Conservation (phyloP, 2,888 invertebrate genomes). For the Tenthredo mesomela region DNA sequence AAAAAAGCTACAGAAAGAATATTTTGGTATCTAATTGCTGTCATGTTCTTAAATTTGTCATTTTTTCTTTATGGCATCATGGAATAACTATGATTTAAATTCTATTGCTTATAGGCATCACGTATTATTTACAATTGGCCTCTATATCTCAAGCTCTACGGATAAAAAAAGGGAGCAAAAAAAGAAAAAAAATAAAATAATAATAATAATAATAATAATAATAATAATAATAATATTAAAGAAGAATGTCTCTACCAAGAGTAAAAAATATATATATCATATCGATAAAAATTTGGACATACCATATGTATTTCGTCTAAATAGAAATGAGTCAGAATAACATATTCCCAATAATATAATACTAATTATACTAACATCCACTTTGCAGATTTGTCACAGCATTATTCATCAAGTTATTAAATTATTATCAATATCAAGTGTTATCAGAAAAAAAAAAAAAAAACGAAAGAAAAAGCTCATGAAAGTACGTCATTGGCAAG, state of each 20-base stretch:
- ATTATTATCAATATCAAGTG: background rate
- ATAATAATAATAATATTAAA: too few relatives aligned
- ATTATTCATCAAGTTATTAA: background rate
- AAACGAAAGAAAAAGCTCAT: background rate
- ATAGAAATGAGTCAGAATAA: background rate
- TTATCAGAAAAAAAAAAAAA: background rate
- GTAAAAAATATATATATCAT: background rate
- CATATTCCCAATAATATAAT: background rate
- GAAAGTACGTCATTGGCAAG: constrained; percentile 24
- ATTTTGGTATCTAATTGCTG: constrained; percentile 34
- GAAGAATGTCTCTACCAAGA: background rate
- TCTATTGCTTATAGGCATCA: constrained; percentile 24
- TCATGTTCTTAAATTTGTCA: constrained; percentile 33
- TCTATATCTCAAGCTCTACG: background rate
- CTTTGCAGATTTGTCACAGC: constrained; percentile 9
- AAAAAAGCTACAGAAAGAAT: background rate
- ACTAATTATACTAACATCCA: background rate
- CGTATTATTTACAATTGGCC: constrained; percentile 37
- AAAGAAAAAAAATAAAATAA: background rate
- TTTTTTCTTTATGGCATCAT: constrained; percentile 40
- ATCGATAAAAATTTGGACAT: background rate
- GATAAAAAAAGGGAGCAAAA: background rate
- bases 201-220: too few relatives aligned
- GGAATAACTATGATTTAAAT: constrained; percentile 33
- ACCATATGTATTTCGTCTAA: background rate